These are phyloP conservation scores for Erannis defoliaria DNA, from an alignment of 2,888 invertebrate genomes.

Conservation along the genomic window DNA sequence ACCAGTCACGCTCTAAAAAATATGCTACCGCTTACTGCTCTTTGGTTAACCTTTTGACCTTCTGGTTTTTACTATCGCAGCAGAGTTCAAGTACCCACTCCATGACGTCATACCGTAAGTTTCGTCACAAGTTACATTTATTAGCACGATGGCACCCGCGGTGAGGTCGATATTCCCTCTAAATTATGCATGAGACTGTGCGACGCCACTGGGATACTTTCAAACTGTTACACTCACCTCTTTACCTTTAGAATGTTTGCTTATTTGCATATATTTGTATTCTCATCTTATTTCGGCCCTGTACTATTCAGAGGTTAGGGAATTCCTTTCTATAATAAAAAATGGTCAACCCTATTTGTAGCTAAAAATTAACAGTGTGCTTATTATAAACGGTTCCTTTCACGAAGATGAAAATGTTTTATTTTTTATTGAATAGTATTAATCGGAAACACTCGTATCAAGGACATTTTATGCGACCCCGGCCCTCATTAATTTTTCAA, in stretches of 20 bases:
- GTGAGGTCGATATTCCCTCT: constrained; percentile 58
- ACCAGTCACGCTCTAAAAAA: too few relatives aligned
- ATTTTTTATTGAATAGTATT: too few relatives aligned
- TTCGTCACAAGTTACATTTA: constrained; percentile 49
- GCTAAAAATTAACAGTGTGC: too few relatives aligned
- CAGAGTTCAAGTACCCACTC: neutral
- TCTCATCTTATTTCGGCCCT: neutral
- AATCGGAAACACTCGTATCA: too few relatives aligned
- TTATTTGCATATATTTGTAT: constrained; percentile 1
- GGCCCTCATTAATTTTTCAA: too few relatives aligned
- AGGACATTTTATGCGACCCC: too few relatives aligned
- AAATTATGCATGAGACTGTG: constrained; percentile 64
- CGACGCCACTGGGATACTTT: constrained; percentile 54
- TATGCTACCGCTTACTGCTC: too few relatives aligned
- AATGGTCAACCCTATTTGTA: neutral
- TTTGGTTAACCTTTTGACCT: neutral
- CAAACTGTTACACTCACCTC: constrained; percentile 53
- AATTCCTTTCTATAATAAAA: neutral
- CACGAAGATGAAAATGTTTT: too few relatives aligned
- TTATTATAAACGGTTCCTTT: too few relatives aligned
- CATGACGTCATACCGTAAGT: constrained; percentile 8
- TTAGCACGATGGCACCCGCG: constrained; percentile 50
- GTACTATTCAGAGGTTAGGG: neutral
- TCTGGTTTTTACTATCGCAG: too few relatives aligned
- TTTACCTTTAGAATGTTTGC: constrained; percentile 32